These are phyloP conservation scores for Lordiphosa collinella DNA, from an alignment of 1,140 invertebrate genomes.

Conservation along the genomic window DNA sequence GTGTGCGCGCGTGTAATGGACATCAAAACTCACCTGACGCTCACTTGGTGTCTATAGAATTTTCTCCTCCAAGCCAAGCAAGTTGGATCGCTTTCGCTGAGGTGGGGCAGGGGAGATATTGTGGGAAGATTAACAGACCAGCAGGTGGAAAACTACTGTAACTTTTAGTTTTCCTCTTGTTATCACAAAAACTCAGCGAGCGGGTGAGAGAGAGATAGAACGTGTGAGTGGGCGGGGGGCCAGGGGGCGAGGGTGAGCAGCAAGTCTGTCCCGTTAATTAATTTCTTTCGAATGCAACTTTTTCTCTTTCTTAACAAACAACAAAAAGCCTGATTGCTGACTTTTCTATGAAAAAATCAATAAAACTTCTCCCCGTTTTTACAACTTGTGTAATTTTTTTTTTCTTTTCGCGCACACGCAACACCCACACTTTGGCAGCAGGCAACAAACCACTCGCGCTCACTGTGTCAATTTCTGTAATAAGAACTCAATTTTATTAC, in stretches of 20 bases:
- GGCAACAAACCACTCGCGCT: constrained; percentile 6
- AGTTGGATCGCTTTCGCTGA: constrained; percentile 37
- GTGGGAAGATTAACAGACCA: constrained; percentile 12
- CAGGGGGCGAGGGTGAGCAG: too few species aligned
- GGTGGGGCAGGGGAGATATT: not conserved
- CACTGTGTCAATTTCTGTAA: constrained; percentile 14
- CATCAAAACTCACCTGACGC: constrained; percentile 68
- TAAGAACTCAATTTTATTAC: too few species aligned
- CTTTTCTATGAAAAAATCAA: constrained; percentile 30
- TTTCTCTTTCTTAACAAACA: constrained; percentile 5
- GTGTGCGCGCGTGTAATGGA: constrained; percentile 30
- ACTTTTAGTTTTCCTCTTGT: constrained; percentile 14
- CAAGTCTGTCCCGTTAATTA: too few species aligned
- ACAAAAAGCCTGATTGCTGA: constrained; percentile 10
- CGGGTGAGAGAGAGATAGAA: too few species aligned
- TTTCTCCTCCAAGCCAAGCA: constrained; percentile 31
- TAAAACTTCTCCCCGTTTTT: constrained; percentile 6
- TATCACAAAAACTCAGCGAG: too few species aligned
- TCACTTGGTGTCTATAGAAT: constrained; percentile 35
- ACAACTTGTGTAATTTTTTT: constrained; percentile 7
- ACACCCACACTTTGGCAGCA: constrained; percentile 2
- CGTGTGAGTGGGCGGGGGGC: too few species aligned
- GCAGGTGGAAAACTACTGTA: constrained; percentile 22
- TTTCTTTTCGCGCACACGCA: constrained; percentile 10
- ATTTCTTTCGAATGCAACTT: not conserved